Percentiles rank a stretch among this genome's conserved stretches.
Evolutionary conservation across 2,797 vertebrate species (phyloP).

Genomic region (Loriculus beryllinus): DNA sequence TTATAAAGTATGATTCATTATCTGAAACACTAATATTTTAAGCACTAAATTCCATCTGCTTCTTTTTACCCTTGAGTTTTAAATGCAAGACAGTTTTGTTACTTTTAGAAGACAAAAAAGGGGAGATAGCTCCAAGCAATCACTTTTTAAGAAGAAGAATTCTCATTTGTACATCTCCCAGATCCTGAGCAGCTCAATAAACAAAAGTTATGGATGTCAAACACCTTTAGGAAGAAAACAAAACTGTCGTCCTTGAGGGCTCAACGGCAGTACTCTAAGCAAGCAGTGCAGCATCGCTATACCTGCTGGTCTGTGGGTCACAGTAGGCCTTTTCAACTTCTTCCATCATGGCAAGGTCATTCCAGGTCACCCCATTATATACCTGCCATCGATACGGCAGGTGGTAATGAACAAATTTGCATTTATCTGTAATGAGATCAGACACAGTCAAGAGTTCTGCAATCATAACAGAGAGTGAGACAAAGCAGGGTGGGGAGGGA

Average conservation of each 20-base stretch:
- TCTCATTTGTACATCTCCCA: background rate
- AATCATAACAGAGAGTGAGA: background rate
- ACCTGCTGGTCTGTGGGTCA: constrained; percentile 72
- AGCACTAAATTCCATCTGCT: background rate
- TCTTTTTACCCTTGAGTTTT: background rate
- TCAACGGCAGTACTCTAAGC: background rate
- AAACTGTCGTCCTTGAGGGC: background rate
- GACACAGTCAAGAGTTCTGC: background rate
- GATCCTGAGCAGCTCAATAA: background rate
- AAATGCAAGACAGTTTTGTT: background rate
- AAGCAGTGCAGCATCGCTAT: background rate
- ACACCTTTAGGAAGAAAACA: background rate
- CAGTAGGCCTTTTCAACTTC: constrained; percentile 86
- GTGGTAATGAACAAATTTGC: constrained; percentile 81
- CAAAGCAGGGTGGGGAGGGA: background rate
- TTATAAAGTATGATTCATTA: background rate
- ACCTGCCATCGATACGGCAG: constrained; percentile 92
- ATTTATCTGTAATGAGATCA: constrained; percentile 76
- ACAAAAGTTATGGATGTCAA: background rate
- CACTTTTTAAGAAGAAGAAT: background rate
- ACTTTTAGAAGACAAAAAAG: background rate
- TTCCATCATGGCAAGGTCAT: constrained; percentile 79
- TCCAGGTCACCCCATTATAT: constrained; percentile 73
- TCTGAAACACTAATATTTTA: background rate
- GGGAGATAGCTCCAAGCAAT: background rate